Base-by-base conservation (phyloP, 2,113 vertebrate genomes). In the Siniperca knerii region DNA sequence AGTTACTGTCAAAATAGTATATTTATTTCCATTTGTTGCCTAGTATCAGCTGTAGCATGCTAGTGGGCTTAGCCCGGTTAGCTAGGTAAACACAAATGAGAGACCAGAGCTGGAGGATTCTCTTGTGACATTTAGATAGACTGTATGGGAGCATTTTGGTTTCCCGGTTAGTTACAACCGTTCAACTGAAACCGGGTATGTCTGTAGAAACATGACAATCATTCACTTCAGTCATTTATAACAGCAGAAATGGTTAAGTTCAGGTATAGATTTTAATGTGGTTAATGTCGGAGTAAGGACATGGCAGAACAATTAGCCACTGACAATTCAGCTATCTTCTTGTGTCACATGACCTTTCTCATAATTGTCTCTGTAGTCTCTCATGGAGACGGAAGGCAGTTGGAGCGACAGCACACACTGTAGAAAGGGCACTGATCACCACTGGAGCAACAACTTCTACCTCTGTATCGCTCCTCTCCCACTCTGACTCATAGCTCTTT, bases 251-350 rank as follows among this genome's bases (percentile, higher is more conserved):
- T 13, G 40, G 57, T 60, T 46, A 12, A 25, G 50, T 66, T 9
- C 29, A 77, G 61, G 4, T 76, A 8, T 40, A 10, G 46, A 6
- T 66, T 33, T 44, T 15, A 62, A 18, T 46, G 40, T 57, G 48
- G 40, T 52, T 67, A 42, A 67, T 73, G 61, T 79, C 71, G 75
- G 18, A 40, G 25, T 16, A 57, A 54, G 44, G 55, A 60, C 35
- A 42, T 23, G 52, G 75, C 52, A 15, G 42, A 54, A 61, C 50
- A 68, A 75, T 79, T 54, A 79, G n/a, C 62, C 65, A 15, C 64
- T 68, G 83, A 75, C 72, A 81, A 66, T 57, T 50, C 60, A 62
- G 58, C 44, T 35, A 29, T n/a, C 33, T 23, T 46, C 20, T 20
- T 7, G 48, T 44, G 13, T 52, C 18, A 52, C n/a, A 18, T 85